Evolutionary conservation across 23 tunicate species (phyloP), one percentile per base, ranked within the genome.

Genomic region (Halocynthia aurantium): DNA sequence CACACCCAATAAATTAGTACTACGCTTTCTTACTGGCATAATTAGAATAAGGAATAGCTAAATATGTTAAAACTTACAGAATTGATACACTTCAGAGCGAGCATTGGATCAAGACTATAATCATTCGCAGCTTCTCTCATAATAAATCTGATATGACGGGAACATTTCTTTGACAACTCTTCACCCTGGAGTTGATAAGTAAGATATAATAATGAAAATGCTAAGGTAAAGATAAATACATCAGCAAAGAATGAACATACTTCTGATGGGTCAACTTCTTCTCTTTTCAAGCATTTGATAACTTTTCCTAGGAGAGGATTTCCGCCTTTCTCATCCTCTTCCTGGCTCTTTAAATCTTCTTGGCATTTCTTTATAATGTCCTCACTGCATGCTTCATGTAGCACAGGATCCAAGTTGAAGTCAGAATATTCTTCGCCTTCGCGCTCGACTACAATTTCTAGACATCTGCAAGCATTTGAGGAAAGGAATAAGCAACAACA

Each of bases 361-460:
- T 44, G 13, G 55, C 98, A 92, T 50, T 67, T 81, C 20, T 67
- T 61, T 20, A 73, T 52, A 50, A 94, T 84, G 63, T 94, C 99
- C 11, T 71, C 53, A 4, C 68, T 50, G 70, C 99, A 94, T 52
- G 71, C 77, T 8, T 77, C 67, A 78, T 50, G 51, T 10, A 94
- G 71, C 49, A 81, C 82, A 8, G 89, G 91, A 52, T 94, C 84
- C 5, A 94, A 64, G 0, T 82, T 70, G 62, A 94, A 79, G 80
- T 94, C 94, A 11, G 73, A 67, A 53, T 81, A 84, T 66, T 76
- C 72, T 51, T 88, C 95, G 58, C 72, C 70, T 71, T 94, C 95
- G 22, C 99, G 84, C 57, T 84, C 88, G 8, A 10, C 49, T 40
- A 94, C 82, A 13, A 88, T 65, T 7, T 63, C 8, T 18, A 80